Conservation (phyloP, 2,113 vertebrate genomes). For the Poicephalus gulielmi region DNA sequence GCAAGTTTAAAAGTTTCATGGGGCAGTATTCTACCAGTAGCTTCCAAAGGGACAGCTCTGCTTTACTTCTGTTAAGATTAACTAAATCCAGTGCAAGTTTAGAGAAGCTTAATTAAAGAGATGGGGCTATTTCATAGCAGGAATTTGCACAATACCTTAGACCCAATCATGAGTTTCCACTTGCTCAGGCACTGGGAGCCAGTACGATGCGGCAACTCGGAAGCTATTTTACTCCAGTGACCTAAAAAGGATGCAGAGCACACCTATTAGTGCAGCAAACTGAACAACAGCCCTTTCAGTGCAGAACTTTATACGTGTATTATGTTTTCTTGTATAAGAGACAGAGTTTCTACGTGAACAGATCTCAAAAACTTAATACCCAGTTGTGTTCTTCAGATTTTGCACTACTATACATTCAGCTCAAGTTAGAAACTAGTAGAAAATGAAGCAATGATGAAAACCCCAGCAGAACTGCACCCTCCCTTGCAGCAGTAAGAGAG, state of each 20-base stretch:
- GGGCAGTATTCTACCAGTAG: background rate
- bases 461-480: background rate
- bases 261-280: background rate
- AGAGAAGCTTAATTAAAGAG: background rate
- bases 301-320: background rate
- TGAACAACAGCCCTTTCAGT: background rate
- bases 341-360: background rate
- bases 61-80: background rate
- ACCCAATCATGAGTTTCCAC: conserved; percentile 78
- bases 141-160: conserved; percentile 31
- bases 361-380: background rate
- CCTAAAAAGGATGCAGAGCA: conserved; percentile 70
- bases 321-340: background rate
- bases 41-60: background rate
- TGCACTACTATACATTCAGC: background rate
- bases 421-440: background rate
- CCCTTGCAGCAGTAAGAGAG: background rate
- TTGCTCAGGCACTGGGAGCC: conserved; percentile 86
- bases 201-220: conserved; percentile 82
- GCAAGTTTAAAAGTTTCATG: background rate
- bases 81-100: background rate
- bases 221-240: conserved; percentile 88
- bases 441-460: background rate
- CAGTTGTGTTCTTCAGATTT: background rate
- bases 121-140: background rate